phyloP scores from a whole-genome alignment of 1,140 invertebrate genomes.

The Solenopsis invicta region DNA sequence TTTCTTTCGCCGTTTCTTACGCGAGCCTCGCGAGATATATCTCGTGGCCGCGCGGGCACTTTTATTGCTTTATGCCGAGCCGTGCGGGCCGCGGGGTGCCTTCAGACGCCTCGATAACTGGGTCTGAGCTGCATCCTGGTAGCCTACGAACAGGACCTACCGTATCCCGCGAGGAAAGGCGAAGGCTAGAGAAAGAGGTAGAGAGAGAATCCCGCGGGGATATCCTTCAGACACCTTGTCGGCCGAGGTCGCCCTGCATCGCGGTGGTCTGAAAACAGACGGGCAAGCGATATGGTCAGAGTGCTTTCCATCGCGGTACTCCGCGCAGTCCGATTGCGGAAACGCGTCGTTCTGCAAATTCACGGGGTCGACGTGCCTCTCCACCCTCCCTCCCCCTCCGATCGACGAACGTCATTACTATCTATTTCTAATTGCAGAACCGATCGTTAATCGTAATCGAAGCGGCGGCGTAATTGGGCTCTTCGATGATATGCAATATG shows the following conservation, averaged over 20 bases:
- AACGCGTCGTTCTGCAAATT: neutral
- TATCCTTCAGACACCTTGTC: constrained; percentile 64
- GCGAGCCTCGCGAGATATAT: constrained; percentile 44
- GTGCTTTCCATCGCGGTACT: neutral
- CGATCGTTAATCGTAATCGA: neutral
- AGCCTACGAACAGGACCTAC: constrained; percentile 57
- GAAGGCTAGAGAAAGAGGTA: constrained; percentile 13
- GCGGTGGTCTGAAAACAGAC: constrained; percentile 63
- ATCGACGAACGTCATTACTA: neutral
- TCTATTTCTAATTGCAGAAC: constrained; percentile 1
- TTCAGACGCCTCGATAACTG: constrained; percentile 61
- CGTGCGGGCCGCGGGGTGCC: constrained; percentile 42
- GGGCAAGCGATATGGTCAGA: constrained; percentile 6
- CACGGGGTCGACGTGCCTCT: neutral
- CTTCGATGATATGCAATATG: neutral
- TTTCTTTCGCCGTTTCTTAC: constrained; percentile 64
- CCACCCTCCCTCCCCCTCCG: no score
- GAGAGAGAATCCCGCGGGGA: constrained; percentile 47
- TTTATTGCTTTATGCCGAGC: constrained; percentile 56
- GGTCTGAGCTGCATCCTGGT: constrained; percentile 62
- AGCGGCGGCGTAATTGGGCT: neutral
- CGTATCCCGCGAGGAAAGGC: constrained; percentile 41
- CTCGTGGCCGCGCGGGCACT: constrained; percentile 40
- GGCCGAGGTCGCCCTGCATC: constrained; percentile 53
- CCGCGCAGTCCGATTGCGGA: neutral